Evolutionary conservation across 2,888 invertebrate species (phyloP), one percentile per base, ranked within the genome.

Genomic region (Eueremaeus valkanovi): DNA sequence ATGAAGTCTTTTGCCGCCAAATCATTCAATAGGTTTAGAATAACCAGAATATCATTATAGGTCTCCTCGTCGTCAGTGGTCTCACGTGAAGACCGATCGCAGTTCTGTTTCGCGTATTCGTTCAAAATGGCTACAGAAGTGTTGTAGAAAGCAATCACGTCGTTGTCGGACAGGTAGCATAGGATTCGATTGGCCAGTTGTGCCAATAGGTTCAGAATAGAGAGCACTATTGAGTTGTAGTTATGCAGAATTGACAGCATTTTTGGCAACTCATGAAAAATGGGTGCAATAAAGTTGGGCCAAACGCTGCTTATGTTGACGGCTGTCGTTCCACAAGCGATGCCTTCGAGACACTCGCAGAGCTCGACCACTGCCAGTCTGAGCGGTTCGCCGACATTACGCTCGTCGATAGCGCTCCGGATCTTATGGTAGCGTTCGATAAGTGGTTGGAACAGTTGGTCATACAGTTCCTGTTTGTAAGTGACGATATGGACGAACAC

Each of bases 211-310:
- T 90, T 89, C 77, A 92, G 84, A 61, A 92, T 88, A 18, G 91
- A 86, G 81, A 91, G 88, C 72, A 93, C 90, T 76, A 93, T 88
- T 75, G 89, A 88, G 75, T 90, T 90, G 83, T 92, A 92, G 83
- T 91, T 91, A 83, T 90, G 90, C 82, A 91, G 93, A 42, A 90
- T 82, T 77, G 87, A 89, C 75, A 93, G 83, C 68, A 92, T 85
- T n/a, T 87, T 87, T 1, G 90, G 88, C 78, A 90, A 84, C 82
- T 90, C 89, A 29, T 86, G 86, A 79, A 92, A 83, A 49, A 90
- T 85, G 8, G 88, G 88, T 68, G 86, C 85, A 16, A 89, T 82
- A 82, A 90, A 86, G 80, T 88, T 86, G 82, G 88, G 90, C 49
- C 88, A 79, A 40, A 82, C 80, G 6, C 73, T 58, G 31, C 81